A percentile compares a stretch with the other conserved stretches of the same genome.
phyloP scores from a whole-genome alignment of 2,888 invertebrate species.

The Fragum whitleyi region DNA sequence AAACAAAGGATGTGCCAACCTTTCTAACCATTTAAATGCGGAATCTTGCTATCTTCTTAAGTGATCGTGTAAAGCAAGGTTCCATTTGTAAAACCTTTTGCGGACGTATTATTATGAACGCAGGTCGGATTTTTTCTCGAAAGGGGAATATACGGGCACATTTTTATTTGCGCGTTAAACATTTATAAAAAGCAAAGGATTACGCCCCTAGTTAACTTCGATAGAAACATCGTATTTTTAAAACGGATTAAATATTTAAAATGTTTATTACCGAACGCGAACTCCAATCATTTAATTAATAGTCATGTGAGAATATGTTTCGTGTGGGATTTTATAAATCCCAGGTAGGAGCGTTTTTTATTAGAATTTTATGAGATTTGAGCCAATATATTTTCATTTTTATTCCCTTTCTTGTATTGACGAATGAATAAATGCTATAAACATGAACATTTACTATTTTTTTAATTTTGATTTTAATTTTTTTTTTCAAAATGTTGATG shows the following conservation, averaged over 20 bases:
- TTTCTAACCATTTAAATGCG: too few relatives aligned
- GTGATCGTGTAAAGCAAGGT: too few relatives aligned
- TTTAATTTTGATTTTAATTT: background rate
- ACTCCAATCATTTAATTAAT: constrained; percentile 11
- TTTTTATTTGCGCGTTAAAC: too few relatives aligned
- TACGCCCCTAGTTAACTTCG: background rate
- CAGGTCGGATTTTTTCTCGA: too few relatives aligned
- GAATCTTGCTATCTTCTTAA: too few relatives aligned
- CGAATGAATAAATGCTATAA: too few relatives aligned
- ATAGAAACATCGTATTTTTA: constrained; percentile 7
- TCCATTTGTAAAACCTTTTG: too few relatives aligned
- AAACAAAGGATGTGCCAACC: too few relatives aligned
- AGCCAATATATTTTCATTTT: background rate
- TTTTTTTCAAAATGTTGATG: too few relatives aligned
- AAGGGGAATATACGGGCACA: too few relatives aligned
- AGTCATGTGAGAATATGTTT: constrained; percentile 25
- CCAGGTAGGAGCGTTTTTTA: background rate
- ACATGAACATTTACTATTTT: background rate
- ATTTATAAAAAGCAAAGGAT: background rate
- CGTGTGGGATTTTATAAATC: constrained; percentile 9
- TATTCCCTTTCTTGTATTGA: background rate
- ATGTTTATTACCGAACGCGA: constrained; percentile 5
- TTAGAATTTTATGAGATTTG: background rate
- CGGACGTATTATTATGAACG: too few relatives aligned
- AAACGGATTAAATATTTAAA: constrained; percentile 19